phyloP scores from a whole-genome alignment of 1,140 invertebrate genomes.

The Pseudomyrmex sp. region DNA sequence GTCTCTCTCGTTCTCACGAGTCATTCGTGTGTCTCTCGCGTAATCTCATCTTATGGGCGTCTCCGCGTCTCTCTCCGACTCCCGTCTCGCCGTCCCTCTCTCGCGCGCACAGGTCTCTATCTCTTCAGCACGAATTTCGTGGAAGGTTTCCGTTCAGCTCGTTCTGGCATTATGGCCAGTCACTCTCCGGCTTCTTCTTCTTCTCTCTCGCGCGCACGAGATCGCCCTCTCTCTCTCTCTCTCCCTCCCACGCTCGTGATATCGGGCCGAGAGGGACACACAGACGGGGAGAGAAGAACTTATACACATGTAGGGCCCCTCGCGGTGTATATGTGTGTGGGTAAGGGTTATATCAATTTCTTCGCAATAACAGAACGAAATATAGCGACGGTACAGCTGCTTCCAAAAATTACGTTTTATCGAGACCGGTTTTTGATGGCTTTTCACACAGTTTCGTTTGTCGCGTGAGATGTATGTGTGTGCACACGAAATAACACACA shows the following conservation, averaged over 20 bases:
- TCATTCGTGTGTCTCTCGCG: constrained; percentile 57
- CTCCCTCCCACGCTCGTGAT: constrained; percentile 47
- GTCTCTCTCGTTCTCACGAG: constrained; percentile 29
- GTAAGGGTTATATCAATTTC: constrained; percentile 75
- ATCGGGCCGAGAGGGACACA: constrained; percentile 49
- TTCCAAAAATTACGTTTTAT: constrained; percentile 60
- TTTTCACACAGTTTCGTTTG: not conserved
- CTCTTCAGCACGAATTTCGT: constrained; percentile 33
- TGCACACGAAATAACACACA: not conserved
- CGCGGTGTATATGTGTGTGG: constrained; percentile 16
- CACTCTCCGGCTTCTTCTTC: constrained; percentile 24
- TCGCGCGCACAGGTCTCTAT: constrained; percentile 8
- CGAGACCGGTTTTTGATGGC: not conserved
- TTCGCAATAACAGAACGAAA: constrained; percentile 73
- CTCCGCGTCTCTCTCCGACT: constrained; percentile 51
- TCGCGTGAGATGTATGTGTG: not conserved
- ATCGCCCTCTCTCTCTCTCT: constrained; percentile 33
- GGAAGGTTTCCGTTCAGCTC: constrained; percentile 54
- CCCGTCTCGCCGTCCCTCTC: constrained; percentile 34
- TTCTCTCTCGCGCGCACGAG: not conserved
- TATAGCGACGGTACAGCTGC: constrained; percentile 68
- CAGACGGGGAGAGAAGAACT: constrained; percentile 32
- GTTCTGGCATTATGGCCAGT: constrained; percentile 54
- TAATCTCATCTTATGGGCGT: constrained; percentile 65
- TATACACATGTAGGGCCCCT: not conserved